A percentile compares a stretch with the other conserved stretches of the same genome.
These are phyloP conservation scores for Scytalopus superciliaris DNA, from an alignment of 2,113 vertebrate genomes.

Conservation along the genomic window DNA sequence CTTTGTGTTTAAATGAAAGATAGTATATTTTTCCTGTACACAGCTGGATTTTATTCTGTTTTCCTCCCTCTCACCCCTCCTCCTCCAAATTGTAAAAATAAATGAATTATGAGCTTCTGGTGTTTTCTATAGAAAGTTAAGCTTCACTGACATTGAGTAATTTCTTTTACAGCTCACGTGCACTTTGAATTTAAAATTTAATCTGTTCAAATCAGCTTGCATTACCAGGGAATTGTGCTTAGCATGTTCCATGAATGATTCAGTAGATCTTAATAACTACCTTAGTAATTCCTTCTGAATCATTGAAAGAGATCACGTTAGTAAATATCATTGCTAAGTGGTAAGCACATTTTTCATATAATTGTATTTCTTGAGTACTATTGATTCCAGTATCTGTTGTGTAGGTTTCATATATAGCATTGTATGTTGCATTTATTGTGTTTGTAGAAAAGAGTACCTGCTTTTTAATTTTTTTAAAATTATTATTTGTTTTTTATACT, in stretches of 20 bases:
- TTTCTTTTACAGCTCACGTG: slow-evolving; percentile 55
- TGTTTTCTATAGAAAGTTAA: slow-evolving; percentile 49
- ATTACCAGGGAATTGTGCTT: slow-evolving; percentile 57
- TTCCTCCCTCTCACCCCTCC: background rate
- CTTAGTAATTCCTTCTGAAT: slow-evolving; percentile 72
- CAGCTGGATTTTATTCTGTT: slow-evolving; percentile 7
- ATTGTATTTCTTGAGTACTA: background rate
- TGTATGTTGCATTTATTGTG: background rate
- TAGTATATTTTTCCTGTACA: background rate
- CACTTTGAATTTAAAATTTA: slow-evolving; percentile 67
- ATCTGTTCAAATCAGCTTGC: slow-evolving; percentile 66
- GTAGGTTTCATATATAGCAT: background rate
- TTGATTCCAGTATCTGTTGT: background rate
- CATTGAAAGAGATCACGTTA: slow-evolving; percentile 53
- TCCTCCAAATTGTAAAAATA: background rate
- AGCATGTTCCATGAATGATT: slow-evolving; percentile 70
- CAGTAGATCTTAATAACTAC: slow-evolving; percentile 62
- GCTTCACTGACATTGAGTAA: slow-evolving; percentile 55
- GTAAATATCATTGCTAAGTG: slow-evolving; percentile 30
- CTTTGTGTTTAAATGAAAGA: background rate
- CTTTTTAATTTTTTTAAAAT: background rate
- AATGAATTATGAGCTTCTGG: slow-evolving; percentile 59
- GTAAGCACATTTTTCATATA: slow-evolving; percentile 13
- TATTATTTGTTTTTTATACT: background rate
- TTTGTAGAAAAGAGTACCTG: background rate